phyloP scores from a whole-genome alignment of 2,113 vertebrate species.

The Hydrochoerus hydrochaeris region DNA sequence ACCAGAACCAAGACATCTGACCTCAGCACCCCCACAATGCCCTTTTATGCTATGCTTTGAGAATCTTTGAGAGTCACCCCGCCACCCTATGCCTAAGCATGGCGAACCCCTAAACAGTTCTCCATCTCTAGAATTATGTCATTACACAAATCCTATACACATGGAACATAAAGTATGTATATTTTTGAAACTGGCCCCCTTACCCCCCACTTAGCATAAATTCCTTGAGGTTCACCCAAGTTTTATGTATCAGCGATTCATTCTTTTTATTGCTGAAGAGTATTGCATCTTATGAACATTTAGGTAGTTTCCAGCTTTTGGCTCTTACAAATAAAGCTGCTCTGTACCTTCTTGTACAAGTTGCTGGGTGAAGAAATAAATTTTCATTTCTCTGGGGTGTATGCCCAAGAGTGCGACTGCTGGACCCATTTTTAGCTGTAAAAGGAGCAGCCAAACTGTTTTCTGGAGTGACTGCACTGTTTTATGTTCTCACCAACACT shows the following conservation, averaged over 20 bases:
- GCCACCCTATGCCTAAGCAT: not conserved
- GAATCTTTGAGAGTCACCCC: not conserved
- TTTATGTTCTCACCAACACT: not conserved
- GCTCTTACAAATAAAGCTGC: conserved; percentile 20
- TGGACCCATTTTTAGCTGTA: not conserved
- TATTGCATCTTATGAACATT: not conserved
- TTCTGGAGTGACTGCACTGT: not conserved
- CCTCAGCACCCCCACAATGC: no score
- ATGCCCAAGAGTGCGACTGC: not conserved
- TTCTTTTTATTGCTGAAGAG: not conserved
- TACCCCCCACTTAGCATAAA: not conserved
- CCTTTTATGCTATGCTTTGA: not conserved
- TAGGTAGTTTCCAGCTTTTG: not conserved
- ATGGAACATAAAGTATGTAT: not conserved
- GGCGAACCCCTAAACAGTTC: not conserved
- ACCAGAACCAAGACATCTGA: not conserved
- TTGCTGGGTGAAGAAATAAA: not conserved
- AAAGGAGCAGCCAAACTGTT: not conserved
- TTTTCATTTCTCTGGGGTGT: conserved; percentile 33
- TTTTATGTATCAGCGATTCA: not conserved
- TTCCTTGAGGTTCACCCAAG: not conserved
- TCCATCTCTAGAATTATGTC: not conserved
- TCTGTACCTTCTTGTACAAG: not conserved
- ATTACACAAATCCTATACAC: not conserved
- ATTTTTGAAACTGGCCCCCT: not conserved